Percentiles rank a stretch among this genome's conserved stretches.
phyloP scores from a whole-genome alignment of 2,888 invertebrate genomes.

The Sussaba pulchella region DNA sequence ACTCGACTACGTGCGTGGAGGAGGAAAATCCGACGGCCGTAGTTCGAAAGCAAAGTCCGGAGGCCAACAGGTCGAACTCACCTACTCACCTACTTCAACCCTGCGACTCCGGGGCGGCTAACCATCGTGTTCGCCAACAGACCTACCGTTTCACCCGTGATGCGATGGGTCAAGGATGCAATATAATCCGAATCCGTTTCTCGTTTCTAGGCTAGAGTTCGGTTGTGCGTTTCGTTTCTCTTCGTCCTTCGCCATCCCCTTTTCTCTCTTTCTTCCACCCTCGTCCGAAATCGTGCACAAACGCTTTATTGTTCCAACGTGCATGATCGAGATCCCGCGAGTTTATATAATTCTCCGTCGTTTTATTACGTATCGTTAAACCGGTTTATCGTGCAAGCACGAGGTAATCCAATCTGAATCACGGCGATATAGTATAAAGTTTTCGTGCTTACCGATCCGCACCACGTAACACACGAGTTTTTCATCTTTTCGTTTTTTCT shows the following conservation, averaged over 20 bases:
- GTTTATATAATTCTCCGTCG: neutral
- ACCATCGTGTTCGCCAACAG: conserved; percentile 47
- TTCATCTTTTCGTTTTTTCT: no score
- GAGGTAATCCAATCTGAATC: conserved; percentile 27
- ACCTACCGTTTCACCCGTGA: conserved; percentile 23
- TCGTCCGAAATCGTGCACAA: neutral
- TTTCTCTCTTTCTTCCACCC: conserved; percentile 6
- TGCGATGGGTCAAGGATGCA: conserved; percentile 77
- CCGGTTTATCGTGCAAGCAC: conserved; percentile 10
- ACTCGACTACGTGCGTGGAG: neutral
- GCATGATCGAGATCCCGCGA: conserved; percentile 8
- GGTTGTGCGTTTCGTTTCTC: conserved; percentile 52
- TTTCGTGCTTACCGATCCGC: neutral
- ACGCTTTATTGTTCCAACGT: conserved; percentile 22
- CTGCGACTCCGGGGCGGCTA: conserved; percentile 57
- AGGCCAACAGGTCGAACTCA: conserved; percentile 71
- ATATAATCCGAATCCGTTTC: conserved; percentile 74
- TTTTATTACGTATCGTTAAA: conserved; percentile 7
- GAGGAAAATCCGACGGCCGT: conserved; percentile 1
- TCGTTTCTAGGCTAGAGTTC: conserved; percentile 49
- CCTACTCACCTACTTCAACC: conserved; percentile 67
- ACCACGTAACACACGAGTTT: neutral
- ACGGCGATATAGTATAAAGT: conserved; percentile 1
- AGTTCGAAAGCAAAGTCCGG: conserved; percentile 60
- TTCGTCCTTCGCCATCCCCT: conserved; percentile 3